A percentile compares a stretch with the other conserved stretches of the same genome.
These are phyloP conservation scores for Carapus acus DNA, from an alignment of 2,797 vertebrate species.

Conservation along the genomic window DNA sequence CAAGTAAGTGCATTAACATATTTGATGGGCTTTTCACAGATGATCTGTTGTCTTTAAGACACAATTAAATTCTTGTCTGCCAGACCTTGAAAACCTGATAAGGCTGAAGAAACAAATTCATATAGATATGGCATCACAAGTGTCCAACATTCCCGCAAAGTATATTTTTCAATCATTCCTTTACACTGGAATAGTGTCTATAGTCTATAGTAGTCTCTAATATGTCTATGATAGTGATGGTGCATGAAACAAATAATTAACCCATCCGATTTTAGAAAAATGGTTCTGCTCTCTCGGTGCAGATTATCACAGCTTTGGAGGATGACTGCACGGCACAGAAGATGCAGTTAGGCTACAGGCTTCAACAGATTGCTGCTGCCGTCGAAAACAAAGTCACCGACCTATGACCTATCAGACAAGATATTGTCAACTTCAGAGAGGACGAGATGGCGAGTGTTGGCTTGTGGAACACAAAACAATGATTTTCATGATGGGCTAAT, in stretches of 20 bases:
- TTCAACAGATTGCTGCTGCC: conserved; percentile 94
- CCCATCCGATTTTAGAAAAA: background rate
- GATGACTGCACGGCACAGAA: conserved; percentile 94
- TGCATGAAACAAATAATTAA: too few species aligned
- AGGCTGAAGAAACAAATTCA: too few species aligned
- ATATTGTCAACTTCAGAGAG: conserved; percentile 19
- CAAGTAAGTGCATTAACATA: conserved; percentile 77
- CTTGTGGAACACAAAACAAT: conserved; percentile 6
- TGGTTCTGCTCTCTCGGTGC: conserved; percentile 7
- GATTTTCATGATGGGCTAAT: background rate
- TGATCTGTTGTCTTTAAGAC: background rate
- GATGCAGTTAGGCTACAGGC: conserved; percentile 96
- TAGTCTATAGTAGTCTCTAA: too few species aligned
- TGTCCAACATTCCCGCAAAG: too few species aligned
- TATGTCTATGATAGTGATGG: too few species aligned
- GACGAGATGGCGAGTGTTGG: conserved; percentile 18
- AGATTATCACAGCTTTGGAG: conserved; percentile 96
- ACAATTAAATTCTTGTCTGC: background rate
- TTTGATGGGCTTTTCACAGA: background rate
- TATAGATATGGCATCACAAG: too few species aligned
- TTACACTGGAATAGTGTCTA: too few species aligned
- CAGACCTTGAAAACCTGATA: too few species aligned
- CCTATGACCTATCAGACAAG: conserved; percentile 74
- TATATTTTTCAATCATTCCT: too few species aligned
- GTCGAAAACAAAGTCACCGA: conserved; percentile 99